Conservation (phyloP, 2,113 vertebrate species). For the Jaculus jaculus region DNA sequence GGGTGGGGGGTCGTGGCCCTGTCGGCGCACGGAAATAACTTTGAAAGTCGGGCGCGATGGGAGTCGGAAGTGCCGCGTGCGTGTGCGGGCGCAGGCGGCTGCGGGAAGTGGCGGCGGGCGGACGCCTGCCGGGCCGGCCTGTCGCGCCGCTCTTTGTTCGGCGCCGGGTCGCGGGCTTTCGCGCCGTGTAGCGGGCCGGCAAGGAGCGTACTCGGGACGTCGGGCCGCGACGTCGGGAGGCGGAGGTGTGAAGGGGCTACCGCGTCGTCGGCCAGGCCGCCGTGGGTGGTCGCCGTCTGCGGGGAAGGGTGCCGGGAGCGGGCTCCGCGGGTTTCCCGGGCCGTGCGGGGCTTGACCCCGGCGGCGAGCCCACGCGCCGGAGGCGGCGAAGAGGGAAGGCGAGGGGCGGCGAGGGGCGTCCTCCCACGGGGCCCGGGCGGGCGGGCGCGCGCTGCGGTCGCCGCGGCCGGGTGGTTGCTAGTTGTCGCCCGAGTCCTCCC, state of each 20-base stretch:
- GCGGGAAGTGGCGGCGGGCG: background rate
- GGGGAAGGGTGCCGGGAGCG: too few relatives aligned
- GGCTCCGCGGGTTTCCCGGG: background rate
- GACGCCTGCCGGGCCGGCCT: background rate
- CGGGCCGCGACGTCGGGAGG: background rate
- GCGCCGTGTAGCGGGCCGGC: constrained; percentile 13
- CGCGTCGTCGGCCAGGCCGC: too few relatives aligned
- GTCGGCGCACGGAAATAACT: constrained; percentile 60
- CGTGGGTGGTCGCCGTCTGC: too few relatives aligned
- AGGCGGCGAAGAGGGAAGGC: constrained; percentile 62
- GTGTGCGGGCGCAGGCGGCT: background rate
- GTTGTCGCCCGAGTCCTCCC: background rate
- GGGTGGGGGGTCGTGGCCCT: background rate
- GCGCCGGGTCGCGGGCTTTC: background rate
- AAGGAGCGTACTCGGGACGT: background rate
- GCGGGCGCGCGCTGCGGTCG: background rate
- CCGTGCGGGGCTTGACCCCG: background rate
- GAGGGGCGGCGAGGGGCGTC: background rate
- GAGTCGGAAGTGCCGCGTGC: constrained; percentile 66
- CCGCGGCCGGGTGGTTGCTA: background rate
- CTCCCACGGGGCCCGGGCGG: constrained; percentile 48
- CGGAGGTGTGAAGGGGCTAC: too few relatives aligned
- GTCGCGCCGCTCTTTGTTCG: constrained; percentile 63
- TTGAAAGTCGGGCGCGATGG: constrained; percentile 64
- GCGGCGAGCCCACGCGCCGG: constrained; percentile 38